Evolutionary conservation across 2,797 vertebrate species (phyloP).

Genomic region (Psittacula echo): DNA sequence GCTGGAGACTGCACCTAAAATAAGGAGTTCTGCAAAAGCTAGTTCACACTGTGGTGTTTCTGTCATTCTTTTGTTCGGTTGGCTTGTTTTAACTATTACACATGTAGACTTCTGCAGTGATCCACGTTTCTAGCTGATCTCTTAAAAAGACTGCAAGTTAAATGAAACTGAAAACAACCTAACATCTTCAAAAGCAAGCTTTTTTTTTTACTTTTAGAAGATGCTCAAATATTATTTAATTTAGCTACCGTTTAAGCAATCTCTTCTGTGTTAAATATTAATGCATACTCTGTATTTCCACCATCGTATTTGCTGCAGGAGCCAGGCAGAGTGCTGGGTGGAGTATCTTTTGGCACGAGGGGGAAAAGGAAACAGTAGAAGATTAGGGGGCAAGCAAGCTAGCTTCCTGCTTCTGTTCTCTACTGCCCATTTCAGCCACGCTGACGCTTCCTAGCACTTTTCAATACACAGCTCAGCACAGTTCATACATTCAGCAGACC

Average conservation of each 20-base stretch:
- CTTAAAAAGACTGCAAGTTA: neutral
- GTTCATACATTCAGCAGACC: neutral
- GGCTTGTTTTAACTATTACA: neutral
- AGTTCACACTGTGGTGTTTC: neutral
- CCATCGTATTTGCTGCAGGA: neutral
- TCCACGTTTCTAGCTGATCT: neutral
- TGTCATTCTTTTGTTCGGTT: neutral
- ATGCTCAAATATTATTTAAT: neutral
- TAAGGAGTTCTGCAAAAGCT: neutral
- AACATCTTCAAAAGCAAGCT: neutral
- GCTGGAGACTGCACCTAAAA: neutral
- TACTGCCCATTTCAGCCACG: neutral
- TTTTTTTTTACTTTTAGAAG: neutral
- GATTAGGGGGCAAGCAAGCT: neutral
- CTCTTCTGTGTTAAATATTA: neutral
- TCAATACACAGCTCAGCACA: fast-evolving
- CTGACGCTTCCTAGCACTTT: neutral
- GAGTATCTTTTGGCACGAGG: neutral
- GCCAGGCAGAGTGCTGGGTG: neutral
- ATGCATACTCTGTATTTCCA: neutral
- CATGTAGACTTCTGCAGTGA: neutral
- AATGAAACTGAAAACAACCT: neutral
- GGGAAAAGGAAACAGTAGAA: neutral
- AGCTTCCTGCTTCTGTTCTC: neutral
- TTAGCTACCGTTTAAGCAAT: neutral